These are phyloP conservation scores for Ataeniobius toweri DNA, from an alignment of 2,797 vertebrate species.

Conservation along the genomic window DNA sequence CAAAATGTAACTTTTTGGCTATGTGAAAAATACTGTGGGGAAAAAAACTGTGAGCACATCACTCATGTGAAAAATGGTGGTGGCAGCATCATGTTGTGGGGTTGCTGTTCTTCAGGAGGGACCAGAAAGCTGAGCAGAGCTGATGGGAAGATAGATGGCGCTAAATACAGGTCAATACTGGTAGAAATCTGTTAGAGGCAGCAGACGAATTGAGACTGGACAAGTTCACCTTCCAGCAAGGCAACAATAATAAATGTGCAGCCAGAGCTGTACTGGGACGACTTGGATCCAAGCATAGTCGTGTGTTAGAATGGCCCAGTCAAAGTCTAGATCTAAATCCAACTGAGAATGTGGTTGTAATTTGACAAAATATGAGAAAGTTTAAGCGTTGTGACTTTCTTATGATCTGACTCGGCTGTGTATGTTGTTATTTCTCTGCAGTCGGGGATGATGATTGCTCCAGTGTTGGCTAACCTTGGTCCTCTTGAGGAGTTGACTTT, in stretches of 20 bases:
- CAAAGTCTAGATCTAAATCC: no score
- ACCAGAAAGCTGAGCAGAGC: background rate
- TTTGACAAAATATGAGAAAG: background rate
- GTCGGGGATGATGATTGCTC: conserved; percentile 84
- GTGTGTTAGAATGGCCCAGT: background rate
- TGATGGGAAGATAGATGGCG: no score
- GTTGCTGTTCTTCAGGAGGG: background rate
- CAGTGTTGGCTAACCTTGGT: conserved; percentile 88
- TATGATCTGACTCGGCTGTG: background rate
- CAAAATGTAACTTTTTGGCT: no score
- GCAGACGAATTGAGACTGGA: background rate
- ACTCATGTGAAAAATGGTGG: no score
- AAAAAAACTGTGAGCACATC: no score
- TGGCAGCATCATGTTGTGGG: background rate
- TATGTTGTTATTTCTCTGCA: conserved; percentile 48
- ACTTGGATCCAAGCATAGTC: background rate
- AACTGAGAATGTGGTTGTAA: background rate
- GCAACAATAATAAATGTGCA: background rate
- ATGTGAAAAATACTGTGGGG: no score
- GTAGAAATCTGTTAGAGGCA: background rate
- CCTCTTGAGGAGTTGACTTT: conserved; percentile 83
- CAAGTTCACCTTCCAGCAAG: background rate
- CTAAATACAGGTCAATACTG: background rate
- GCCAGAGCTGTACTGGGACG: background rate
- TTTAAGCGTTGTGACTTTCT: background rate